Conservation (phyloP, 2,888 invertebrate species). For the Meteorus colon region DNA sequence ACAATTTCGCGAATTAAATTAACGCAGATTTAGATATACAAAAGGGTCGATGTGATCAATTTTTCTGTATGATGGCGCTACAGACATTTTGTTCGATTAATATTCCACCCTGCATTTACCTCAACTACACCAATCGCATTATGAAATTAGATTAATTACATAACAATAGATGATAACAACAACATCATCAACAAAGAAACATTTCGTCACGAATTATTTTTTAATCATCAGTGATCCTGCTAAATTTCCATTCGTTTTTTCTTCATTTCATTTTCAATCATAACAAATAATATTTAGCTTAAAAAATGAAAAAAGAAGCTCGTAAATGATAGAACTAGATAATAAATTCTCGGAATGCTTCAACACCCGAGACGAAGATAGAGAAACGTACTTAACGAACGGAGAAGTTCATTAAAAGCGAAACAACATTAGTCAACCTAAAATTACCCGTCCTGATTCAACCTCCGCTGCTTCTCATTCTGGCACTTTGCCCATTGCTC, state of each 20-base stretch:
- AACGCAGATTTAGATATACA: not conserved
- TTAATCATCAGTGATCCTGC: no score
- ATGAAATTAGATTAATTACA: no score
- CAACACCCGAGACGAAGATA: constrained; percentile 61
- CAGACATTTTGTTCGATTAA: no score
- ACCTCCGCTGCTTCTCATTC: constrained; percentile 49
- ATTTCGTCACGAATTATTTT: no score
- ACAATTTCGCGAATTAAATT: not conserved
- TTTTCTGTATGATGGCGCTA: no score
- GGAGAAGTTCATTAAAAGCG: constrained; percentile 73
- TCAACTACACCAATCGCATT: no score
- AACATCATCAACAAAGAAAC: no score
- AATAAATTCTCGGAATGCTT: not conserved
- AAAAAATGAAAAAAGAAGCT: not conserved
- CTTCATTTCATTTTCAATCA: not conserved
- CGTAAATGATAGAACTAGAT: not conserved
- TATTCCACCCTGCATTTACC: no score
- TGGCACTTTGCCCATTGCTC: constrained; percentile 24
- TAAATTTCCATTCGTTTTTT: not conserved
- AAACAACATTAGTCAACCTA: constrained; percentile 72
- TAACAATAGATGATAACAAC: no score
- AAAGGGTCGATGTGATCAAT: no score
- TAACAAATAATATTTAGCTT: not conserved
- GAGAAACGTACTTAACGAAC: constrained; percentile 72
- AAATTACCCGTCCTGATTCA: constrained; percentile 69